phyloP scores from a whole-genome alignment of 2,888 invertebrate species.

The Arrhopalites spinosus region DNA sequence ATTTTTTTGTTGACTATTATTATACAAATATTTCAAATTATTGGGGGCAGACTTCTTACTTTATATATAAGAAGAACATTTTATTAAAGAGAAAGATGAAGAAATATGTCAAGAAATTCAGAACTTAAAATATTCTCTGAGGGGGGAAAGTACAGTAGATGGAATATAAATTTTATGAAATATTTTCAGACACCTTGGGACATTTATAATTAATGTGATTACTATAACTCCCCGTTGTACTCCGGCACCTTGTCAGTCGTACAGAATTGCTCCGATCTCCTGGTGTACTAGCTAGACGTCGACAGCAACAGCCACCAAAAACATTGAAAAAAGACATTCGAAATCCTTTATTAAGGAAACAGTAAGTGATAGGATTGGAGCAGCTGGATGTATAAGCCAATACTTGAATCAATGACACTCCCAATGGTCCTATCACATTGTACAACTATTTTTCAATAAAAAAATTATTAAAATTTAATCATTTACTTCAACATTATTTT shows the following conservation, averaged over 20 bases:
- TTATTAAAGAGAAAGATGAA: too few relatives aligned
- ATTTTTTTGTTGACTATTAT: too few relatives aligned
- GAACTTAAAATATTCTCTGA: too few relatives aligned
- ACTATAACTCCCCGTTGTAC: constrained; percentile 22
- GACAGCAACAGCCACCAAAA: constrained; percentile 63
- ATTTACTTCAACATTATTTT: constrained; percentile 64
- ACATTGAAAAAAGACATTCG: constrained; percentile 67
- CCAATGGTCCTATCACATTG: constrained; percentile 72
- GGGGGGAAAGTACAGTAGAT: too few relatives aligned
- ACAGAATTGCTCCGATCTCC: constrained; percentile 48
- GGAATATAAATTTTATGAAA: too few relatives aligned
- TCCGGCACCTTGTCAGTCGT: constrained; percentile 48
- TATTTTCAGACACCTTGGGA: too few relatives aligned
- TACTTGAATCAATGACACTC: constrained; percentile 74
- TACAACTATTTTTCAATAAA: constrained; percentile 65
- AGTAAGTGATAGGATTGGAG: constrained; percentile 89
- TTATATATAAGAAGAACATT: too few relatives aligned
- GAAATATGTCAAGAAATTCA: too few relatives aligned
- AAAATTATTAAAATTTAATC: constrained; percentile 74
- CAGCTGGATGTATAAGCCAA: constrained; percentile 82
- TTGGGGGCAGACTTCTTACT: too few relatives aligned
- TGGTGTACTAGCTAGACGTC: not conserved
- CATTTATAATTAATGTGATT: constrained; percentile 20
- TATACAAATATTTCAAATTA: too few relatives aligned
- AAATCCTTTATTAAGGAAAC: constrained; percentile 81